A percentile compares a stretch with the other conserved stretches of the same genome.
phyloP scores from a whole-genome alignment of 2,113 vertebrate genomes.

The Notarius quadriscutis region DNA sequence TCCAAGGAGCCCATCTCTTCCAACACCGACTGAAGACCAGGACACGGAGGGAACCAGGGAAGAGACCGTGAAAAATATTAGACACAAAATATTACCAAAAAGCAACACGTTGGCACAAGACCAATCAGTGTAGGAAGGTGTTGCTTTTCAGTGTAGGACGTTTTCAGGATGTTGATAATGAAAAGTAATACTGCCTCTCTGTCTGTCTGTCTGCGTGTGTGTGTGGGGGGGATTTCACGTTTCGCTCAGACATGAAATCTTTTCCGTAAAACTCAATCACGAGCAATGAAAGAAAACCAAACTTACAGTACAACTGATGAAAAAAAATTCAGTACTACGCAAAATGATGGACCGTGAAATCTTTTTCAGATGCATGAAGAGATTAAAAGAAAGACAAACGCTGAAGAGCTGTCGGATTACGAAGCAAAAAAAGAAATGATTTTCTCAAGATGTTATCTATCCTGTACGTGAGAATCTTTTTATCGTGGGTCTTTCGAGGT shows the following conservation, averaged over 20 bases:
- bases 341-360: constrained; percentile 28
- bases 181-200: background rate
- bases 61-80: background rate
- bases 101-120: background rate
- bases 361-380: constrained; percentile 28
- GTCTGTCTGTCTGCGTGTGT: too few species aligned
- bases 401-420: constrained; percentile 15
- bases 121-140: too few species aligned
- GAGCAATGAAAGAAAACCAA: background rate
- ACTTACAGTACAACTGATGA: background rate
- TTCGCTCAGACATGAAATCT: background rate
- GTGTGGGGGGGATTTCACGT: background rate
- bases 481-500: constrained; percentile 57
- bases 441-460: background rate
- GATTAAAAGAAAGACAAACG: constrained; percentile 54
- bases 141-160: background rate
- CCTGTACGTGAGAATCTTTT: background rate
- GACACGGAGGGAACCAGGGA: background rate
- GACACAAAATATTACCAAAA: background rate
- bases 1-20: constrained; percentile 91
- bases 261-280: background rate
- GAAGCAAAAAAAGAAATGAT: constrained; percentile 11
- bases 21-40: constrained; percentile 85
- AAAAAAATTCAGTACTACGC: background rate
- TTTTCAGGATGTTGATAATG: background rate